These are phyloP conservation scores for Porphyrio hochstetteri DNA, from an alignment of 2,113 vertebrate genomes.

Conservation along the genomic window DNA sequence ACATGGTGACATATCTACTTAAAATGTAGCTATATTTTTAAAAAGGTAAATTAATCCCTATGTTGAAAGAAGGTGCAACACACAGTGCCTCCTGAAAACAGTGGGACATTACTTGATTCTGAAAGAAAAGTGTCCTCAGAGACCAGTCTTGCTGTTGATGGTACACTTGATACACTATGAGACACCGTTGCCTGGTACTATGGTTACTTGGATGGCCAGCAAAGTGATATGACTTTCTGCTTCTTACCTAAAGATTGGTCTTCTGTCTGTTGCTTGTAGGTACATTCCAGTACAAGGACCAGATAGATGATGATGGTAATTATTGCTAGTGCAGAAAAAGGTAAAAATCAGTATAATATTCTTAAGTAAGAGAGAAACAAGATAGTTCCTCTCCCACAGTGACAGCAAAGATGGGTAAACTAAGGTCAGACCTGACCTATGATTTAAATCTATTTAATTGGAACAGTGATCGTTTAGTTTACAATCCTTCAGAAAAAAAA, in stretches of 20 bases:
- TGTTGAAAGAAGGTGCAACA: not conserved
- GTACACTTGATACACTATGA: not conserved
- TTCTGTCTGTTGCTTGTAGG: not conserved
- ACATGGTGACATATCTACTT: not conserved
- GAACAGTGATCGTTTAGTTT: not conserved
- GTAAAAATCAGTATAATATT: not conserved
- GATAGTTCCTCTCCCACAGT: accelerated
- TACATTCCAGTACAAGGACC: not conserved
- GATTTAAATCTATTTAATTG: not conserved
- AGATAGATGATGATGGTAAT: not conserved
- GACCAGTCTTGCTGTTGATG: not conserved
- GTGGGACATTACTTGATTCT: not conserved
- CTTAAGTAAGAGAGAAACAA: not conserved
- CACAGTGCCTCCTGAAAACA: not conserved
- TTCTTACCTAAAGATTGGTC: not conserved
- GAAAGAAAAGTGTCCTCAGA: not conserved
- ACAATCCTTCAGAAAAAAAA: not conserved
- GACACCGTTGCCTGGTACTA: not conserved
- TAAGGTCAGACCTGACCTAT: not conserved
- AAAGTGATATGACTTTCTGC: not conserved
- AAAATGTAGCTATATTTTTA: not conserved
- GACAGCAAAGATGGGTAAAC: not conserved
- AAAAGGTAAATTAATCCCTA: not conserved
- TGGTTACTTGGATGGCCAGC: accelerated
- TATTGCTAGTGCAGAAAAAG: not conserved